These are phyloP conservation scores for Philereme vetulata DNA, from an alignment of 2,888 invertebrate species.

Conservation along the genomic window DNA sequence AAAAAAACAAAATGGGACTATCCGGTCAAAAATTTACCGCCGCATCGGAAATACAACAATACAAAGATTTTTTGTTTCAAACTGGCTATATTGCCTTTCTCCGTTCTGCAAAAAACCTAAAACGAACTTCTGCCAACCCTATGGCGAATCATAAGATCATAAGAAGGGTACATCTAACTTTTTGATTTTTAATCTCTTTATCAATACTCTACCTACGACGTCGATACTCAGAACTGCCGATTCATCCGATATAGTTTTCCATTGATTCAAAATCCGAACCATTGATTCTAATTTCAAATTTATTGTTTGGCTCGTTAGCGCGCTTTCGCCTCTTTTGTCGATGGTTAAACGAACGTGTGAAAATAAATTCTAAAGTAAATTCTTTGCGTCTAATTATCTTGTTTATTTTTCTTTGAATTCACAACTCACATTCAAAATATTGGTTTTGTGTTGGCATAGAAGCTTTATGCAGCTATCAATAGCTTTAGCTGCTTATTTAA, in stretches of 20 bases:
- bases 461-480: constrained; percentile 27
- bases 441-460: constrained; percentile 14
- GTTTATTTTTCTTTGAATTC: constrained; percentile 12
- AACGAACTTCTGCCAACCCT: constrained; percentile 11
- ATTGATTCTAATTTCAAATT: constrained; percentile 64
- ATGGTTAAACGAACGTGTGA: constrained; percentile 64
- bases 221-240: constrained; percentile 57
- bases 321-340: constrained; percentile 55
- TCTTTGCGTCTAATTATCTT: constrained; percentile 13
- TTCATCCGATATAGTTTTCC: constrained; percentile 76
- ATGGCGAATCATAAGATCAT: constrained; percentile 52
- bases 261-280: constrained; percentile 38
- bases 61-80: no score
- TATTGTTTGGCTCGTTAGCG: constrained; percentile 69
- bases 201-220: constrained; percentile 35
- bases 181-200: constrained; percentile 64
- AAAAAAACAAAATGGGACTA: no score
- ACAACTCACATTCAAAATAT: constrained; percentile 18
- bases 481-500: constrained; percentile 8
- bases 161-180: constrained; percentile 31
- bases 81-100: no score
- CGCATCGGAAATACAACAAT: no score
- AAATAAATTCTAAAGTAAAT: constrained; percentile 43
- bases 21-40: no score
- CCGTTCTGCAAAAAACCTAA: no score